Percentiles rank a stretch among this genome's conserved stretches.
These are phyloP conservation scores for Meganola albula DNA, from an alignment of 2,888 invertebrate species.

Conservation along the genomic window DNA sequence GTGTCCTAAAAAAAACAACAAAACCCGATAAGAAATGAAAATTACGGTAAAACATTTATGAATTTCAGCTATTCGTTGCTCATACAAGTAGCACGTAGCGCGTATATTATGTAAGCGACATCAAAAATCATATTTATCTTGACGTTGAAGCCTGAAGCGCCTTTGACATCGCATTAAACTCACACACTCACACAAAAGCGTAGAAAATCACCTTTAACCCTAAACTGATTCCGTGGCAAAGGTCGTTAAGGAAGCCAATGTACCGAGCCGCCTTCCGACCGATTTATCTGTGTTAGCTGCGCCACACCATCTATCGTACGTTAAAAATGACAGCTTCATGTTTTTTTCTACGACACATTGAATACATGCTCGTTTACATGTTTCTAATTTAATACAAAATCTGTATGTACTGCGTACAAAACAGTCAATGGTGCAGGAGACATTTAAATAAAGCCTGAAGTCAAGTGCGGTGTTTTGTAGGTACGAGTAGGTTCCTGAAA, in stretches of 20 bases:
- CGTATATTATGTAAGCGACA: too few relatives aligned
- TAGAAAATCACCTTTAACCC: conserved; percentile 67
- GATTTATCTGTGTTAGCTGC: conserved; percentile 59
- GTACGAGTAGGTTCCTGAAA: too few relatives aligned
- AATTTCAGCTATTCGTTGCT: too few relatives aligned
- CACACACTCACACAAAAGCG: conserved; percentile 30
- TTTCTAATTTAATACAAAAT: conserved; percentile 64
- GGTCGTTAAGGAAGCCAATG: conserved; percentile 73
- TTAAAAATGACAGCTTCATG: conserved; percentile 69
- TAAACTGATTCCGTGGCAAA: conserved; percentile 63
- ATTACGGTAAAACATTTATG: too few relatives aligned
- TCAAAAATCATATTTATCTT: conserved; percentile 26
- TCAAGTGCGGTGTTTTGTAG: too few relatives aligned
- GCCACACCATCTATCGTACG: conserved; percentile 53
- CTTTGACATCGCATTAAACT: conserved; percentile 33
- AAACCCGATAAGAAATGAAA: too few relatives aligned
- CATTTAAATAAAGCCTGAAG: neutral
- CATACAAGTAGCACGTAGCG: too few relatives aligned
- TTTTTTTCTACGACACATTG: conserved; percentile 60
- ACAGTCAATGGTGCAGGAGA: too few relatives aligned
- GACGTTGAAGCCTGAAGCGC: conserved; percentile 30
- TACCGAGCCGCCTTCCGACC: conserved; percentile 64
- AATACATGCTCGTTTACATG: conserved; percentile 63
- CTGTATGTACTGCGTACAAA: too few relatives aligned
- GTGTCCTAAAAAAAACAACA: too few relatives aligned